These are phyloP conservation scores for Drosophila histrio DNA, from an alignment of 2,888 invertebrate genomes.

Conservation along the genomic window DNA sequence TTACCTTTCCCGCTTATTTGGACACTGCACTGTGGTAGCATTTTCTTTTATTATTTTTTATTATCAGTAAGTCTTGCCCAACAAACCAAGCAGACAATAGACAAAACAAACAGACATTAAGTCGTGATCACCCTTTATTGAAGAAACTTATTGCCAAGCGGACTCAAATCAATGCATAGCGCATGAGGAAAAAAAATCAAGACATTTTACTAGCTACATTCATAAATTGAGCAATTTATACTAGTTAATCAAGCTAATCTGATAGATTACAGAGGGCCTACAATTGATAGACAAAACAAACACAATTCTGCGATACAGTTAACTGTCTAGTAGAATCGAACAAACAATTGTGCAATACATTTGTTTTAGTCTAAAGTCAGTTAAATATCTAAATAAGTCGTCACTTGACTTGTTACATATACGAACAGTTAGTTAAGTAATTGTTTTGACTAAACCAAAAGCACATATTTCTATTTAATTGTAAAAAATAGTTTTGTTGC, in stretches of 20 bases:
- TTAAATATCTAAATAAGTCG: neutral
- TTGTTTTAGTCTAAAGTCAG: neutral
- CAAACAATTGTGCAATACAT: conserved; percentile 23
- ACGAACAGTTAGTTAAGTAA: neutral
- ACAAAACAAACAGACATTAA: conserved; percentile 31
- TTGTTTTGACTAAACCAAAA: neutral
- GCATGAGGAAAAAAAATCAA: conserved; percentile 9
- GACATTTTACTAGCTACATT: neutral
- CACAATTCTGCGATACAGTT: conserved; percentile 7
- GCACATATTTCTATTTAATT: neutral
- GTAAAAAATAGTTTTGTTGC: neutral
- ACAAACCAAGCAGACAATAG: conserved; percentile 11
- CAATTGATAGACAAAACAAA: conserved; percentile 19
- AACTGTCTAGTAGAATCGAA: conserved; percentile 2
- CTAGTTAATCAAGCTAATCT: conserved; percentile 9
- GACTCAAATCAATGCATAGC: conserved; percentile 25
- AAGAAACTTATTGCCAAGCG: conserved; percentile 38
- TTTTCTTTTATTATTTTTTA: conserved; percentile 4
- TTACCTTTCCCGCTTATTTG: conserved; percentile 4
- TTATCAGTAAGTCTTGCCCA: conserved; percentile 44
- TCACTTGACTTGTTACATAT: conserved; percentile 7
- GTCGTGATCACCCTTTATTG: conserved; percentile 63
- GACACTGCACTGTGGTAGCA: conserved; percentile 9
- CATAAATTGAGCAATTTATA: conserved; percentile 7
- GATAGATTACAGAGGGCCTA: conserved; percentile 5